A percentile compares a stretch with the other conserved stretches of the same genome.
Evolutionary conservation across 2,113 vertebrate species (phyloP).

Genomic region (Carlito syrichta): DNA sequence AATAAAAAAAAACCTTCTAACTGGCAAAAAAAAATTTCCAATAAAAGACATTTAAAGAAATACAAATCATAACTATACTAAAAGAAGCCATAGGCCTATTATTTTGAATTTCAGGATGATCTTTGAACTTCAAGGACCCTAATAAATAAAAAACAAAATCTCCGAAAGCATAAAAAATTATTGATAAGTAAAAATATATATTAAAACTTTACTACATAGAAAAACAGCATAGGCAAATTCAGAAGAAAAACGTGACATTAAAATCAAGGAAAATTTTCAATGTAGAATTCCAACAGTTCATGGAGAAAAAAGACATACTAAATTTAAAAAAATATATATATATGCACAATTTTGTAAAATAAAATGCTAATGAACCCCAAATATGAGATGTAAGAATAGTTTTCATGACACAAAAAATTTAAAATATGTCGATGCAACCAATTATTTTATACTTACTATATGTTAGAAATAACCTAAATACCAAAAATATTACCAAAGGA

Average conservation of each 20-base stretch:
- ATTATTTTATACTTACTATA: background rate
- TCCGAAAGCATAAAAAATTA: background rate
- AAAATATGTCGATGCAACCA: background rate
- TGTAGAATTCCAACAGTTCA: background rate
- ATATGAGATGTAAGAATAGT: background rate
- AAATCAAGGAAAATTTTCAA: background rate
- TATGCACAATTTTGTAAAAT: background rate
- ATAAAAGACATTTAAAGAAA: background rate
- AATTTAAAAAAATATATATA: background rate
- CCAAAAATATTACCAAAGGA: background rate
- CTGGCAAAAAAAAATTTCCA: background rate
- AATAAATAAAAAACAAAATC: background rate
- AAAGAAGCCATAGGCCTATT: background rate
- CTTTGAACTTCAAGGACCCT: background rate
- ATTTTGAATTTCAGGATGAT: background rate
- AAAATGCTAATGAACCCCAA: background rate
- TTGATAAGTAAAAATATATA: background rate
- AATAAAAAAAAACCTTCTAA: background rate
- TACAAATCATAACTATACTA: background rate
- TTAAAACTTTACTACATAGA: background rate
- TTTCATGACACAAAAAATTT: background rate
- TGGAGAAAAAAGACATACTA: background rate
- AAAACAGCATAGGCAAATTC: background rate
- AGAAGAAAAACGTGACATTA: background rate
- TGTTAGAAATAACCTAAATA: background rate